Evolutionary conservation across 2,797 vertebrate species (phyloP), one percentile per base, ranked within the genome.

Genomic region (Podarcis lilfordi): DNA sequence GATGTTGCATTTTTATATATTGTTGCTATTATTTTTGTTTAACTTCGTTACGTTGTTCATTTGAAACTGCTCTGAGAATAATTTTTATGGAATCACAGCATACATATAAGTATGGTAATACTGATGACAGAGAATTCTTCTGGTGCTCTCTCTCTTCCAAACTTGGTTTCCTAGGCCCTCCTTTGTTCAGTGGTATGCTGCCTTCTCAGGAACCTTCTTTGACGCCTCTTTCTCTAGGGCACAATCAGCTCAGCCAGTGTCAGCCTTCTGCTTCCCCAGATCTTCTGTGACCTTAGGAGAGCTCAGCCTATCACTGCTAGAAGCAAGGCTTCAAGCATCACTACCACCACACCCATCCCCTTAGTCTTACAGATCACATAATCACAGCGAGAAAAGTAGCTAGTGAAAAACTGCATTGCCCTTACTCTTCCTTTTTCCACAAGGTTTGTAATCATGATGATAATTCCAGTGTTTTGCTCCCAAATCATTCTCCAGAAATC

Each of bases 401-500:
- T 68, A 50, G 40, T 91, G 97, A 93, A 10, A 90, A 95, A 88
- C 0, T 32, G 87, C 69, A 91, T 93, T 90, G 92, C 8, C 87
- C 98, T 94, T 98, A 99, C 99, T 95, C 99, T 97, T 93, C 99
- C 99, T 96, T 99, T 99, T 96, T 99, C 99, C 96, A 99, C 99
- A 85, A 99, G 97, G 96, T 99, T 99, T 40, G 99, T 99, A 95
- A 99, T 99, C 99, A 99, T 99, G 95, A 99, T 93, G 93, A 99
- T 99, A 96, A 99, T 98, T 94, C 98, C 98, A 61, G 98, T 98
- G 93, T 99, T 99, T 95, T 99, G 98, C 95, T 99, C 99, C 99
- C 99, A 99, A 96, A 99, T 98, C 99, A 99, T 99, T 94, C 99
- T 98, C 99, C 99, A 99, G 93, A 99, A 99, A 96, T 99, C 99